A percentile compares a stretch with the other conserved stretches of the same genome.
Conservation (phyloP, 2,888 invertebrate genomes). For the Zeuzera pyrina region DNA sequence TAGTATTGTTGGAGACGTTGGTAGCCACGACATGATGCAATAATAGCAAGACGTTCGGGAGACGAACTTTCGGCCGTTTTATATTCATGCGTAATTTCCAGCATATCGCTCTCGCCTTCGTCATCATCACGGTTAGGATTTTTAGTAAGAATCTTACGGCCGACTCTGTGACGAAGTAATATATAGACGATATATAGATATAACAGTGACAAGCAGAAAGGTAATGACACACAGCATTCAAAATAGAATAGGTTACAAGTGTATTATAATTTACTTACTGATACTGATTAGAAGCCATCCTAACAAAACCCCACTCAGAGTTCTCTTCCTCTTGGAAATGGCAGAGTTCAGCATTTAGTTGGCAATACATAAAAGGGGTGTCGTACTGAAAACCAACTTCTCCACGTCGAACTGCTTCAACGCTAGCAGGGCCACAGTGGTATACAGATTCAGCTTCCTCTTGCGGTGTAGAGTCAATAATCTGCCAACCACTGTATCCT, state of each 20-base stretch:
- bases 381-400: slow-evolving; percentile 83
- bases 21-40: slow-evolving; percentile 77
- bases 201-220: not conserved
- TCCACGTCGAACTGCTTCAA: slow-evolving; percentile 80
- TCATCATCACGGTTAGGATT: slow-evolving; percentile 75
- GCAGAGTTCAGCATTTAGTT: slow-evolving; percentile 83
- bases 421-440: slow-evolving; percentile 77
- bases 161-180: slow-evolving; percentile 61
- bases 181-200: slow-evolving; percentile 8
- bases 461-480: slow-evolving; percentile 85
- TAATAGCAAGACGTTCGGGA: slow-evolving; percentile 77
- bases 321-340: slow-evolving; percentile 80
- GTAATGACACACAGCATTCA: not conserved
- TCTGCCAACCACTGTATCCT: slow-evolving; percentile 88
- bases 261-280: slow-evolving; percentile 61
- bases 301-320: slow-evolving; percentile 78
- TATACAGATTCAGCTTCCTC: slow-evolving; percentile 76
- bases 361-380: slow-evolving; percentile 82
- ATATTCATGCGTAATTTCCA: slow-evolving; percentile 77
- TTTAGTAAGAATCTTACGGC: slow-evolving; percentile 79
- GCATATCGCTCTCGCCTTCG: slow-evolving; percentile 75
- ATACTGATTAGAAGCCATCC: slow-evolving; percentile 76
- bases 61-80: slow-evolving; percentile 76
- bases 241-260: not conserved
- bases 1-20: slow-evolving; percentile 75